These are phyloP conservation scores for Phenganax subtilis DNA, from an alignment of 92 coral and sea anemone genomes.

Conservation along the genomic window DNA sequence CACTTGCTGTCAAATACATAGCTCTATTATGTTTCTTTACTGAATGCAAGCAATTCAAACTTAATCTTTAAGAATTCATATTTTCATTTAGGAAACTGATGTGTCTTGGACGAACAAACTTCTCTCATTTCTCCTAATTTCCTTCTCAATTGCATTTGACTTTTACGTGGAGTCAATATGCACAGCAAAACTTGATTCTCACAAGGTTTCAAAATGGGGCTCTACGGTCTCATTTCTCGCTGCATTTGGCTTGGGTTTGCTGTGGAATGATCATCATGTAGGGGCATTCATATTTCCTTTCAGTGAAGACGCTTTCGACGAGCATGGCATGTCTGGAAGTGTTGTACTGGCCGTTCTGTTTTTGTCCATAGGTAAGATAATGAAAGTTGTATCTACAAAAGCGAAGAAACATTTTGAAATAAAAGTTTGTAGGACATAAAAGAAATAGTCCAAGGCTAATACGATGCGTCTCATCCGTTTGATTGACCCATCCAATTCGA, in stretches of 20 bases:
- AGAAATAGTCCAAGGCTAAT: no score
- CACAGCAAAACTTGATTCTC: constrained; percentile 73
- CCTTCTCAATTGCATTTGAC: constrained; percentile 74
- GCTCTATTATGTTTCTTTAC: no score
- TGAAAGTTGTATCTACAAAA: no score
- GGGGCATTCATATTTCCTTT: constrained; percentile 31
- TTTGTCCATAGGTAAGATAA: constrained; percentile 69
- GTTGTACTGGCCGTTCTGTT: constrained; percentile 77
- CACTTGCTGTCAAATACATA: no score
- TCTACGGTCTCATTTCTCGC: constrained; percentile 78
- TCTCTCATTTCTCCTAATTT: constrained; percentile 61
- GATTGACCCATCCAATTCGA: no score
- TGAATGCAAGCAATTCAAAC: no score
- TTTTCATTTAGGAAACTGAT: constrained; percentile 52
- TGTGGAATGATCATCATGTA: constrained; percentile 70
- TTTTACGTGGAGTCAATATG: constrained; percentile 93
- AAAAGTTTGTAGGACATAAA: no score
- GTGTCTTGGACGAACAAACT: constrained; percentile 70
- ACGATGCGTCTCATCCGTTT: no score
- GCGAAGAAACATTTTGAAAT: background rate
- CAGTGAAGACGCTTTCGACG: constrained; percentile 62
- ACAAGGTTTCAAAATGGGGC: constrained; percentile 70
- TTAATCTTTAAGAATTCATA: no score
- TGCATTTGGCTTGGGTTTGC: constrained; percentile 65
- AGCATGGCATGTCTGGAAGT: constrained; percentile 86